Evolutionary conservation across 2,113 vertebrate genomes (phyloP), one percentile per base, ranked within the genome.

Genomic region (Hipposideros armiger): DNA sequence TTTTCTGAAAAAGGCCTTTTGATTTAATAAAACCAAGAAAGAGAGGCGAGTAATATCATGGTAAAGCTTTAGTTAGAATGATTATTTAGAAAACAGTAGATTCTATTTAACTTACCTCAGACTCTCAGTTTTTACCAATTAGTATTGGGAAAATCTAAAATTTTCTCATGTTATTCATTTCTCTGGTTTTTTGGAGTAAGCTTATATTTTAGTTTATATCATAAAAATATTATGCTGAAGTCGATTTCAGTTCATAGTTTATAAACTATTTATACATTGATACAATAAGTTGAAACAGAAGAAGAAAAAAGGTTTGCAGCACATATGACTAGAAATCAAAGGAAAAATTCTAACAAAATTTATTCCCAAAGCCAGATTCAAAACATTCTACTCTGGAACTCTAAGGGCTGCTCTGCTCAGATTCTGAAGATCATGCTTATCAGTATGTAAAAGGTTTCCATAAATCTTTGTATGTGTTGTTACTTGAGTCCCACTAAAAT

Each of bases 401-500:
- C 73, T 56, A 73, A 74, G 36, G 28, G 14, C 24, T 93, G 11
- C 28, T 74, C 42, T 91, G 77, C 77, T 40, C 32, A 97, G 22
- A 95, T 56, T 94, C 24, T 91, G 7, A 91, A 90, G 11, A 30
- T 73, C 36, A 58, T 72, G 32, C 2, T 40, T 7, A 91, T 30
- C 56, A 90, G 28, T 77, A 85, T 45, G 91, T 54, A 64, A 95
- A 96, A 78, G 14, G 30, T 70, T 74, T 90, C 62, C 77, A 84
- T 87, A 92, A 97, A 87, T 93, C 32, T 58, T 83, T 90, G 4
- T 52, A 54, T 42, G 47, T 70, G 70, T 45, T 93, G 6, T 95
- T 95, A 89, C n/a, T 70, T 91, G 69, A 88, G 28, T 56, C 19
- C 30, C 40, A 91, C n/a, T 86, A 64, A 96, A 89, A 93, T 62